Conservation (phyloP, 2,888 invertebrate genomes). For the Geotrupes spiniger region DNA sequence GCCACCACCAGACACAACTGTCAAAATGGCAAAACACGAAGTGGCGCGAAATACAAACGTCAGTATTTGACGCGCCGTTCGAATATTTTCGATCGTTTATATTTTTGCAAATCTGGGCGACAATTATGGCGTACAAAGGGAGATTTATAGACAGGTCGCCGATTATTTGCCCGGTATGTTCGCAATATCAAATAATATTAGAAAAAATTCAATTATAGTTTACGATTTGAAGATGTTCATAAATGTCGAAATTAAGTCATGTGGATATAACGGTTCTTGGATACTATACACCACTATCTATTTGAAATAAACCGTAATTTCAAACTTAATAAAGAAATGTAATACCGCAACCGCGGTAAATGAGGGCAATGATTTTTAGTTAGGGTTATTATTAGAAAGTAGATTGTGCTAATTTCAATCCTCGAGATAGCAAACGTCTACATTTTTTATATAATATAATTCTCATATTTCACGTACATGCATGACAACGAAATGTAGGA, state of each 20-base stretch:
- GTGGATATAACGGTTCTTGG: too few species aligned
- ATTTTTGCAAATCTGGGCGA: background rate
- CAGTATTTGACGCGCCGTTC: constrained; percentile 3
- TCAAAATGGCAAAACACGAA: constrained; percentile 24
- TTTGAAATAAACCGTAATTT: too few species aligned
- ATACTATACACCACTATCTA: too few species aligned
- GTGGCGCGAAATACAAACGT: constrained; percentile 26
- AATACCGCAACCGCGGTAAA: too few species aligned
- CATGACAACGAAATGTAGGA: too few species aligned
- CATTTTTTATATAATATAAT: too few species aligned
- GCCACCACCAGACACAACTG: constrained; percentile 26
- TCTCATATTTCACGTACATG: too few species aligned
- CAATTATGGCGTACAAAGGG: constrained; percentile 36
- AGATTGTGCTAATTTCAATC: too few species aligned
- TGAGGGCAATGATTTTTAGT: too few species aligned
- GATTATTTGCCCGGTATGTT: constrained; percentile 29
- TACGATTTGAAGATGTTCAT: constrained; percentile 1
- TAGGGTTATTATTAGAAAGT: too few species aligned
- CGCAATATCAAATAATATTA: constrained; percentile 1
- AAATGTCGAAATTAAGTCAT: background rate
- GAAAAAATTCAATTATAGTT: background rate
- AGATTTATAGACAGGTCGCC: constrained; percentile 41
- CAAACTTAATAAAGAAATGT: too few species aligned
- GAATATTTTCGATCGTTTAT: background rate
- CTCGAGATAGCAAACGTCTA: too few species aligned